Percentiles rank a stretch among this genome's conserved stretches.
phyloP scores from a whole-genome alignment of 2,888 invertebrate genomes.

The Hecatera dysodea region DNA sequence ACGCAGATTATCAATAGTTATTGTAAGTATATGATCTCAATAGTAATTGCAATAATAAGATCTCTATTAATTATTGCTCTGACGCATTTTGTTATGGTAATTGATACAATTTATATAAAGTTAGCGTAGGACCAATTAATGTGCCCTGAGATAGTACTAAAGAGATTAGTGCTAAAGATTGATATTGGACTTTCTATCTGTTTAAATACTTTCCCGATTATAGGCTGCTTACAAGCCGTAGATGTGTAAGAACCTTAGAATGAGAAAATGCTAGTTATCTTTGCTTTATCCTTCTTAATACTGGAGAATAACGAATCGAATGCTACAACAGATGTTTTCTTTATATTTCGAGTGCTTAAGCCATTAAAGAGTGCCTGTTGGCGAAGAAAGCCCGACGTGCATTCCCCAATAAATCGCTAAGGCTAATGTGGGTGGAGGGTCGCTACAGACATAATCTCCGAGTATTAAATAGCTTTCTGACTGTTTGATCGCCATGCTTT shows the following conservation, averaged over 20 bases:
- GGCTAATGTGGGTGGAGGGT: conserved; percentile 24
- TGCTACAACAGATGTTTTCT: background rate
- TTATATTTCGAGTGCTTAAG: conserved; percentile 1
- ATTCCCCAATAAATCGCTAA: conserved; percentile 43
- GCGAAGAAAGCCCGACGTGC: conserved; percentile 19
- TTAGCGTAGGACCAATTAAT: conserved; percentile 11
- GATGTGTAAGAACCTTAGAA: background rate
- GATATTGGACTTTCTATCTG: background rate
- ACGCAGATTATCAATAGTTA: background rate
- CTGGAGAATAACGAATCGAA: conserved; percentile 3
- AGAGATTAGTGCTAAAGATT: background rate
- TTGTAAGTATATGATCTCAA: background rate
- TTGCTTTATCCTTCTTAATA: conserved; percentile 1
- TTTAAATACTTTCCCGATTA: background rate
- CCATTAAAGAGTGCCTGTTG: conserved; percentile 23
- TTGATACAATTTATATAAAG: conserved; percentile 5
- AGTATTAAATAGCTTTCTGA: conserved; percentile 34
- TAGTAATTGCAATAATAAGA: background rate
- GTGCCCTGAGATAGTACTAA: conserved; percentile 8
- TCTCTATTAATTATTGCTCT: background rate
- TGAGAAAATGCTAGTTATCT: background rate
- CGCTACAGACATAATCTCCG: conserved; percentile 35
- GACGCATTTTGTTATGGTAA: conserved; percentile 10
- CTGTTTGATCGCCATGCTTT: conserved; percentile 16
- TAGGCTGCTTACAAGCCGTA: background rate